Base-by-base conservation (phyloP, 2,888 invertebrate species). In the Archips crataeganus region DNA sequence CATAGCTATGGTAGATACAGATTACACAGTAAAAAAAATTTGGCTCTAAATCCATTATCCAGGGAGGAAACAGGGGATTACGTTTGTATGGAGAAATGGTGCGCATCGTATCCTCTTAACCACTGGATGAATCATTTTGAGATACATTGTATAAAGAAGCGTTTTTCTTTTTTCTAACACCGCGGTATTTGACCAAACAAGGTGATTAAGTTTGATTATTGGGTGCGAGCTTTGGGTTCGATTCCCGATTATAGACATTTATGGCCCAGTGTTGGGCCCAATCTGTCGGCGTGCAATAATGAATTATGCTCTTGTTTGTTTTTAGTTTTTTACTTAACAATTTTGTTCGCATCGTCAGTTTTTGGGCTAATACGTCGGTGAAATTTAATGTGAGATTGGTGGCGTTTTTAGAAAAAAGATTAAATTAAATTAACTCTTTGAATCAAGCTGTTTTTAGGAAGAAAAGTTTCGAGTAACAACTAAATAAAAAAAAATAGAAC, bases 221-320 rank as follows among this genome's bases (percentile, higher is more conserved):
- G 90, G 92, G 87, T 90, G 86, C 81, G 78, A 78, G 78, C 76
- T 77, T 80, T 85, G 78, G 84, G 84, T 89, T 91, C 85, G 89
- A 87, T 85, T 84, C 86, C 82, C 86, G 92, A 93, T 93, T 93
- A 93, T 92, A 93, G 88, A 85, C 80, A 93, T 94, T 92, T 88
- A 85, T 84, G 80, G 83, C 82, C 87, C 84, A 84, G 81, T 85
- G 84, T 85, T 90, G 89, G 88, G 84, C 87, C 83, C 87, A 85
- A 87, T 89, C 82, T 80, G 84, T 84, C 79, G 84, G 85, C 82
- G 89, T 88, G 89, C 88, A 88, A 85, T 89, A 91, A 91, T 92
- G 85, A 91, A 91, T 90, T 89, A 90, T 86, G 78, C 78, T 78
- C 82, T 81, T 89, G 87, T 90, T 88, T 89, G 85, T 88, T 88